Conservation (phyloP, 2,888 invertebrate genomes). For the Pharmacophagus antenor region DNA sequence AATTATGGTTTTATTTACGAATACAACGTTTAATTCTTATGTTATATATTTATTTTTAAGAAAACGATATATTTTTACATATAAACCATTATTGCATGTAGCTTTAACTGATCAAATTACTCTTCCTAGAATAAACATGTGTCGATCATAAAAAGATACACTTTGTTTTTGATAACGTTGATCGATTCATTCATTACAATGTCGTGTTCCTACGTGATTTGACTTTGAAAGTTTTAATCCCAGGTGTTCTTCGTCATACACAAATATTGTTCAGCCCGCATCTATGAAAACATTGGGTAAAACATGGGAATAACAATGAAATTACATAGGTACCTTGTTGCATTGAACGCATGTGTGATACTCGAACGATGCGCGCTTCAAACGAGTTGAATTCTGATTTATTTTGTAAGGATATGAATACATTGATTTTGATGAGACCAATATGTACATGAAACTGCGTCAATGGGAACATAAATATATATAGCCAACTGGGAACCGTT, state of each 20-base stretch:
- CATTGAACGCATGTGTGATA: constrained; percentile 29
- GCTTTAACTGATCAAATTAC: neutral
- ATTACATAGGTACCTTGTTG: constrained; percentile 32
- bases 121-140: neutral
- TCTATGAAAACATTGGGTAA: constrained; percentile 31
- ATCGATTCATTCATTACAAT: constrained; percentile 49
- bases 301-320: constrained; percentile 34
- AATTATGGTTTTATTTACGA: neutral
- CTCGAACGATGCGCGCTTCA: constrained; percentile 21
- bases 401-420: constrained; percentile 36
- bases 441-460: constrained; percentile 36
- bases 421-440: constrained; percentile 42
- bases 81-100: too few relatives aligned
- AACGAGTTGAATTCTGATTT: constrained; percentile 39
- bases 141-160: constrained; percentile 27
- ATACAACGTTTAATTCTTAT: neutral
- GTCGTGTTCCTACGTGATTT: constrained; percentile 48
- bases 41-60: too few relatives aligned
- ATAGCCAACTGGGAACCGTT: constrained; percentile 20
- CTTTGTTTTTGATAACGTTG: constrained; percentile 44
- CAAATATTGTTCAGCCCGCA: constrained; percentile 24
- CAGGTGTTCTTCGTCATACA: constrained; percentile 49
- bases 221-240: constrained; percentile 58
- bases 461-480: constrained; percentile 32
- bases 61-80: too few relatives aligned